Base-by-base conservation (phyloP, 2,113 vertebrate species). In the Diadophis punctatus region DNA sequence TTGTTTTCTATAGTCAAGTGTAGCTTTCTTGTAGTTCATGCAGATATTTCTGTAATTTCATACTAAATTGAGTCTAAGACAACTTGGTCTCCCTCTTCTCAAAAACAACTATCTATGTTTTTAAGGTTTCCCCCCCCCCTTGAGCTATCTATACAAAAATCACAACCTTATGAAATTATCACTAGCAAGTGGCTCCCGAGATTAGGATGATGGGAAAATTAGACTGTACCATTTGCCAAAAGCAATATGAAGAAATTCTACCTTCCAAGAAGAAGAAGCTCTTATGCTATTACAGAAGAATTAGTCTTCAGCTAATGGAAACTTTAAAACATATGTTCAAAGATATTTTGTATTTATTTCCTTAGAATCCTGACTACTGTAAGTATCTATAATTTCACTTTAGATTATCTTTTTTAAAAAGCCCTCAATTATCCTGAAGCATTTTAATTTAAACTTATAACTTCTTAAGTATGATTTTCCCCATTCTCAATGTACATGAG, bases 191-290 rank as follows among this genome's bases (percentile, higher is more conserved):
- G 34, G 39, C 20, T 92, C 39, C 55, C 3, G 43, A 63, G 49
- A 22, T 7, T 53, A 55, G 60, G 49, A 88, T 52, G 58, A 53
- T n/a, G 91, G 60, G 46, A 48, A 56, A 49, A 89, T 18, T 52
- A 80, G 12, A 43, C 63, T 48, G 34, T 18, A 93, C 84, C 94
- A 91, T 88, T 95, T 92, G 90, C 27, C 22, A 18, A 90, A 23
- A 56, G 3, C 30, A 93, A 88, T 1, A 93, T 84, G 53, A 91
- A 93, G 10, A 9, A 91, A 14, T 9, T 6, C 0, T 2, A 91
- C 94, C 18, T 80, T 39, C 34, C 18, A 80, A 80, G 34, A 80
- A 80, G 18, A 1, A 80, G 63, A 89, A 92, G 93, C 49, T 91
- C 49, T 56, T 90, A 88, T 94, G 18, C 5, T 89, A 16, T 89